Base-by-base conservation (phyloP, 2,797 vertebrate species). In the Argyrosomus regius region DNA sequence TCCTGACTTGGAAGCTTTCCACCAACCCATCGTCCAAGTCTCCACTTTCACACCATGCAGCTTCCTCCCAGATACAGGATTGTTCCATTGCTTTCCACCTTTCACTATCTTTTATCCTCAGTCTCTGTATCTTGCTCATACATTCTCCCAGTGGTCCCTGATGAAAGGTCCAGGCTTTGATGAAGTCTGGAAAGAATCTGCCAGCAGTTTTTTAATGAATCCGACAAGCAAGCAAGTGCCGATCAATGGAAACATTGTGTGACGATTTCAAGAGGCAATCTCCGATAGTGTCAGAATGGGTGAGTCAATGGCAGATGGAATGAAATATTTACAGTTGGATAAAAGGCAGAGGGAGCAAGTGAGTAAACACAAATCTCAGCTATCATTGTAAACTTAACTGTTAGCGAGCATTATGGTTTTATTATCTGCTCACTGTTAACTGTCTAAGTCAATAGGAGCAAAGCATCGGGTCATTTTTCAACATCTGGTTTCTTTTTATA, bases 1-100 rank as follows among this genome's bases (percentile, higher is more conserved):
- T 89, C 86, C 75, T 81, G 71, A 82, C 77, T 93, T 94, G 91
- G 91, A 91, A 22, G 24, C 54, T 59, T 87, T 87, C 87, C 92
- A 94, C 45, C n/a, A 35, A 83, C 78, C 78, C 78, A 75, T 85
- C 70, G 35, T 77, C 69, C 77, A 75, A 78, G 76, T 82, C 71
- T 90, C 73, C 65, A 69, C 76, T 85, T 84, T 83, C 72, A 87
- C 62, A 65, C 59, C 26, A 49, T 48, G 75, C 75, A 67, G 75
- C 68, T 86, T 89, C 50, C 79, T 82, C 65, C 53, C 35, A 78
- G 75, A 75, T 72, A 31, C 58, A 35, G 17, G 49, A 64, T 17
- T 77, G 53, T 46, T 74, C 60, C 60, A 78, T 20, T 65, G 66
- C 73, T 86, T 78, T 86, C 65, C 49, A 70, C 45, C 56, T 77